Evolutionary conservation across 1,140 invertebrate genomes (phyloP), one percentile per base, ranked within the genome.

Genomic region (Lerema accius): DNA sequence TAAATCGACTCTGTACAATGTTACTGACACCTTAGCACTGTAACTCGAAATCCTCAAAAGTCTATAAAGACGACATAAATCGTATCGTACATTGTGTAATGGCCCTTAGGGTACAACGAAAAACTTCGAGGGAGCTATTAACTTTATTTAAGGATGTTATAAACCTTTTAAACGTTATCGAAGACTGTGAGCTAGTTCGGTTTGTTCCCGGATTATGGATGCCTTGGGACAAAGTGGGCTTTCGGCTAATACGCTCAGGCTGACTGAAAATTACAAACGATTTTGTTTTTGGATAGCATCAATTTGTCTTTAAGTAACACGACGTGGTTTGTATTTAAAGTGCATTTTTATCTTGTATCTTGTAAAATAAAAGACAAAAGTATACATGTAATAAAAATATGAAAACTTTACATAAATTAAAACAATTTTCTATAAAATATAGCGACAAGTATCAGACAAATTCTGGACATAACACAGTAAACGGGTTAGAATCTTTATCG

Each of bases 121-220:
- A 16, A 42, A 42, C 39, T 42, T 42, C 3, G 15, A 10, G 39
- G 9, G 39, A 42, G 39, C 13, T 16, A 42, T 85, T 86, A 87
- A 85, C 70, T 78, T 87, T 87, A 85, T 87, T 87, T 87, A 88
- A 88, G 80, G 71, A 72, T 71, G 78, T 82, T 85, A 85, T 85
- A 88, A 88, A 88, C 73, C 78, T 78, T 86, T 86, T 84, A 74
- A 83, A 80, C 80, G 80, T 82, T 88, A 86, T 88, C 85, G 81
- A 65, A 71, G 35, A 74, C 66, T 53, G 55, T 15, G 28, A 49
- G 45, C 71, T 69, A 76, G 72, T 76, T 80, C 40, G 53, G 65
- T 55, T 59, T 75, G 65, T 62, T 69, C 70, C 64, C 53, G 67
- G 68, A 67, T 74, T 73, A 76, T 78, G 71, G 71, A 68, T 70